Percentiles rank a stretch among this genome's conserved stretches.
These are phyloP conservation scores for Nomia melanderi DNA, from an alignment of 1,140 invertebrate species.

Conservation along the genomic window DNA sequence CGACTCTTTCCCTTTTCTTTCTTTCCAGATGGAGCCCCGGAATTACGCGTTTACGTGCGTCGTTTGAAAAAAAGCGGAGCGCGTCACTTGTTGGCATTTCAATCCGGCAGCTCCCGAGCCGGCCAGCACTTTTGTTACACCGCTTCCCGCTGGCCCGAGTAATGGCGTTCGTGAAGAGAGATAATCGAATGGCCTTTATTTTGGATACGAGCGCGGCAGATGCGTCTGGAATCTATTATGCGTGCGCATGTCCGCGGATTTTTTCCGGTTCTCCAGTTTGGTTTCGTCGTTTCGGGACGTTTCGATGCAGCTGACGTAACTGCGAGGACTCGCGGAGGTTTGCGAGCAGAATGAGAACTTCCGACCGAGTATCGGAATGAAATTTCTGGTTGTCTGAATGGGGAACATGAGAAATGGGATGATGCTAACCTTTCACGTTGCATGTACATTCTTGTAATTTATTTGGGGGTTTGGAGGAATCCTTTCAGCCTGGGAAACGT, in stretches of 20 bases:
- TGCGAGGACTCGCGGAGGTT: not conserved
- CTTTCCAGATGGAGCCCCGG: not conserved
- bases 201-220: slow-evolving; percentile 4
- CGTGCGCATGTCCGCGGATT: not conserved
- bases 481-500: no score
- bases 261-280: not conserved
- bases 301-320: not conserved
- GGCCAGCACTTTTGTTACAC: not conserved
- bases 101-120: slow-evolving; percentile 9
- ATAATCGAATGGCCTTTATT: slow-evolving; percentile 44
- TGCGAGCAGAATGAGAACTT: no score
- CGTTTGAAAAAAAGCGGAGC: not conserved
- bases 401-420: no score
- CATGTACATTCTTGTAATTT: no score
- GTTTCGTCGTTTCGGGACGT: not conserved
- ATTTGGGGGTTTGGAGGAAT: no score
- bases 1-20: no score
- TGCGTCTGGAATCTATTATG: slow-evolving; percentile 21
- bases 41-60: slow-evolving; percentile 36
- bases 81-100: slow-evolving; percentile 34
- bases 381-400: no score
- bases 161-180: slow-evolving; percentile 37
- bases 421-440: no score
- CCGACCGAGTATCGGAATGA: no score
- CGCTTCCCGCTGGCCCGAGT: not conserved